These are phyloP conservation scores for Manduca sexta DNA, from an alignment of 1,140 invertebrate species.

Conservation along the genomic window DNA sequence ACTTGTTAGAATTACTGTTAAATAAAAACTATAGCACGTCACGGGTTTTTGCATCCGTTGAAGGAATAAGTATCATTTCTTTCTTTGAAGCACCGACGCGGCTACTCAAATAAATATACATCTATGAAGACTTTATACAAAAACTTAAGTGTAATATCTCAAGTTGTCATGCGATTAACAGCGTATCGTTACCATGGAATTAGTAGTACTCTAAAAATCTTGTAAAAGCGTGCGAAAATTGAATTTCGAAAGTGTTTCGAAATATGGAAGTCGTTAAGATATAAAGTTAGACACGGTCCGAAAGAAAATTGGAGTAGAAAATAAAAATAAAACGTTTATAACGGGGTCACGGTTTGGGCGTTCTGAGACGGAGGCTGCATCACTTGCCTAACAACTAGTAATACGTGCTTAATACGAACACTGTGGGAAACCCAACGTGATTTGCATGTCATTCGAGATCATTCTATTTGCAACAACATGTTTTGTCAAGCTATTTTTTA, in stretches of 20 bases:
- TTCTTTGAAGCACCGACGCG: too few species aligned
- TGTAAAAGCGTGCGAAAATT: constrained; percentile 34
- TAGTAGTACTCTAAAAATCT: not conserved
- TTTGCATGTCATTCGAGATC: constrained; percentile 9
- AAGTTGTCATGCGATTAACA: too few species aligned
- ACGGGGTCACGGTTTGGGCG: constrained; percentile 38
- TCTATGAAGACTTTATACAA: too few species aligned
- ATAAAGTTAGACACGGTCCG: constrained; percentile 37
- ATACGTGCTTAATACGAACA: not conserved
- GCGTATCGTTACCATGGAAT: too few species aligned
- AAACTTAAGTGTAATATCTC: too few species aligned
- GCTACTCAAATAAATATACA: too few species aligned
- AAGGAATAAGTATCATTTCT: too few species aligned
- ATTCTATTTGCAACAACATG: not conserved
- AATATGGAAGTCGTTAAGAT: constrained; percentile 42
- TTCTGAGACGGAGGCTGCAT: constrained; percentile 22
- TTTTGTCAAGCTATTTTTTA: too few species aligned
- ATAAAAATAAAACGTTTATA: constrained; percentile 40
- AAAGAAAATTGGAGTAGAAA: constrained; percentile 46
- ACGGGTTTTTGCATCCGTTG: too few species aligned
- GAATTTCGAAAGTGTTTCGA: constrained; percentile 34
- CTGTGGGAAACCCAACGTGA: constrained; percentile 7
- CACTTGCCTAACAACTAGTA: constrained; percentile 25
- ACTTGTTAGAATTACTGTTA: too few species aligned
- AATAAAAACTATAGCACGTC: too few species aligned